These are phyloP conservation scores for Circaetus gallicus DNA, from an alignment of 2,113 vertebrate species.

Conservation along the genomic window DNA sequence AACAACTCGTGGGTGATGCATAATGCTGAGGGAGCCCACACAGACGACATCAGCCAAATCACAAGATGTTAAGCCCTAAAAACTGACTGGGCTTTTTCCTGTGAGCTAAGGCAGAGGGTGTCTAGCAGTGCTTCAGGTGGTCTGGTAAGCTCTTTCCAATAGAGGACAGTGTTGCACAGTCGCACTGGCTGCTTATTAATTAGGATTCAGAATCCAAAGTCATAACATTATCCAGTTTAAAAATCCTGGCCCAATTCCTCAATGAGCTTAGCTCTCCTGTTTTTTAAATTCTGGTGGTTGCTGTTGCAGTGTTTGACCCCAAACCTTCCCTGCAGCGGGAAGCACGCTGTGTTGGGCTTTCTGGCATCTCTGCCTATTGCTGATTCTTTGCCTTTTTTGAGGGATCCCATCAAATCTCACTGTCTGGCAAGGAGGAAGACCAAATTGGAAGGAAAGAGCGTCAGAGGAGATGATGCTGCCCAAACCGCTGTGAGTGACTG, in stretches of 20 bases:
- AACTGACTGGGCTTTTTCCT: neutral
- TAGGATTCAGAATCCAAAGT: neutral
- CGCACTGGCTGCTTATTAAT: neutral
- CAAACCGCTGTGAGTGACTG: rapidly evolving
- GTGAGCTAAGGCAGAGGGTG: neutral
- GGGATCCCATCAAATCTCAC: neutral
- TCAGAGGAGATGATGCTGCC: neutral
- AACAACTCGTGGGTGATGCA: neutral
- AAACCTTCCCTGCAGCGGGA: rapidly evolving
- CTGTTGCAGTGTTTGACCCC: neutral
- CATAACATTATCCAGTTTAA: neutral
- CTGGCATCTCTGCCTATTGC: neutral
- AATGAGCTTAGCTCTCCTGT: neutral
- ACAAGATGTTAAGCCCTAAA: neutral
- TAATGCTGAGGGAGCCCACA: neutral
- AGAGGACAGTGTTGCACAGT: slow-evolving; percentile 55
- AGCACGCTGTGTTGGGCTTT: rapidly evolving
- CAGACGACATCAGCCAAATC: neutral
- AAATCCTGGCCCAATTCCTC: neutral
- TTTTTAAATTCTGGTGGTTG: neutral
- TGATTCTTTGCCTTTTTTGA: neutral
- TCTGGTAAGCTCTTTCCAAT: slow-evolving; percentile 20
- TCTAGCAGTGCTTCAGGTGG: neutral
- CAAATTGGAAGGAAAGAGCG: neutral
- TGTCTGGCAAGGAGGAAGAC: neutral